Percentiles rank a stretch among this genome's conserved stretches.
phyloP scores from a whole-genome alignment of 64 coral and sea anemone genomes.

The Montipora efflorescens region DNA sequence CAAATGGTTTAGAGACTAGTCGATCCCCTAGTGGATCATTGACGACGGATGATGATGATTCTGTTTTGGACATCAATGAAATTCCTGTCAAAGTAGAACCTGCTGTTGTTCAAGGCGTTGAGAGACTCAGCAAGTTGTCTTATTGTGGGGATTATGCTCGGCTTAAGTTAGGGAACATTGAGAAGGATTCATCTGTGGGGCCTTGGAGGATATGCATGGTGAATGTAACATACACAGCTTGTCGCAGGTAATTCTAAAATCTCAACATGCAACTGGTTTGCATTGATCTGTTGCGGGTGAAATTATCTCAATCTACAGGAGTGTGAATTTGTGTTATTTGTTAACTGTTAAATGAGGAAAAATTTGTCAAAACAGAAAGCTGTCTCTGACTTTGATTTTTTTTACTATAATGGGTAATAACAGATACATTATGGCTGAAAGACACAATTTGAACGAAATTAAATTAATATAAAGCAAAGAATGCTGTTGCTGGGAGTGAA shows the following conservation, averaged over 20 bases:
- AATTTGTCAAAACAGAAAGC: too few relatives aligned
- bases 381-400: too few relatives aligned
- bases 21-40: constrained; percentile 81
- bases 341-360: too few relatives aligned
- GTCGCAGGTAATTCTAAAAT: constrained; percentile 81
- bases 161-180: constrained; percentile 88
- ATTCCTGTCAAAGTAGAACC: constrained; percentile 78
- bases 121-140: constrained; percentile 82
- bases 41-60: constrained; percentile 71
- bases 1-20: background rate
- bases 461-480: too few relatives aligned
- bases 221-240: constrained; percentile 88
- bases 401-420: too few relatives aligned
- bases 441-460: too few relatives aligned
- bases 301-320: too few relatives aligned
- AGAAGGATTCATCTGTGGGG: constrained; percentile 65
- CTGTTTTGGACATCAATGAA: constrained; percentile 84
- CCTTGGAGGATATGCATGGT: constrained; percentile 98
- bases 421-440: too few relatives aligned
- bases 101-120: constrained; percentile 67
- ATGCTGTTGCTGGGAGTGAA: too few relatives aligned
- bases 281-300: too few relatives aligned
- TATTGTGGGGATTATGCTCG: constrained; percentile 92
- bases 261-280: background rate
- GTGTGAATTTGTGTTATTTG: too few relatives aligned